Evolutionary conservation across 2,113 vertebrate species (phyloP), one percentile per base, ranked within the genome.

Genomic region (Megatriorchis doriae): DNA sequence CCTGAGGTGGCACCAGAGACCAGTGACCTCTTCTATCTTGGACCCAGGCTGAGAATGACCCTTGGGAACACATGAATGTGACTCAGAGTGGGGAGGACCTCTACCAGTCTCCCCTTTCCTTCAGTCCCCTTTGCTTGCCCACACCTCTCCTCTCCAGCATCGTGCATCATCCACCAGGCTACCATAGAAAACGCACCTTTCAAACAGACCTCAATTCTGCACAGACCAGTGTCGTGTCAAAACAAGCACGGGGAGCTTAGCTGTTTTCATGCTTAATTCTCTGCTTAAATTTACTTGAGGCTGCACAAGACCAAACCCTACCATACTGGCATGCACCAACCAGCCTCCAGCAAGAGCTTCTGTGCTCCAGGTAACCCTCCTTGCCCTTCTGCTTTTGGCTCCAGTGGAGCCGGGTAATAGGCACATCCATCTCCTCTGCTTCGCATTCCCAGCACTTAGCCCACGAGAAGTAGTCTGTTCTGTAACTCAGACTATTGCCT

Each of bases 281-380:
- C 72, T 16, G 25, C 42, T 68, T 67, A n/a, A 23, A 32, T 50
- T 36, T n/a, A 38, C 17, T 16, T 7, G 29, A 45, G 59, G 34
- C 79, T 74, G 62, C 31, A 5, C 4, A 4, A 36, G 25, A 58
- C 7, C 62, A 43, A 58, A 22, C 32, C 13, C 71, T 45, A 23
- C 50, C n/a, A 4, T 0, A 13, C 1, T 1, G 2, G n/a, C 21
- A 12, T 1, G 25, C 22, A 11, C 42, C 65, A 23, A 38, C 32
- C 50, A 22, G 23, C 31, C 40, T 18, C 31, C 59, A 36, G 80
- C 52, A 9, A 43, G 72, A 3, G 1, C 10, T 32, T 22, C 31
- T 9, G 31, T 4, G 45, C 36, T 14, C 29, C 29, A 9, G 38
- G 26, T 5, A 40, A 25, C 59, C 27, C 42, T 56, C 58, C 43